These are phyloP conservation scores for Sternarchorhynchus goeldii DNA, from an alignment of 2,797 vertebrate species.

Conservation along the genomic window DNA sequence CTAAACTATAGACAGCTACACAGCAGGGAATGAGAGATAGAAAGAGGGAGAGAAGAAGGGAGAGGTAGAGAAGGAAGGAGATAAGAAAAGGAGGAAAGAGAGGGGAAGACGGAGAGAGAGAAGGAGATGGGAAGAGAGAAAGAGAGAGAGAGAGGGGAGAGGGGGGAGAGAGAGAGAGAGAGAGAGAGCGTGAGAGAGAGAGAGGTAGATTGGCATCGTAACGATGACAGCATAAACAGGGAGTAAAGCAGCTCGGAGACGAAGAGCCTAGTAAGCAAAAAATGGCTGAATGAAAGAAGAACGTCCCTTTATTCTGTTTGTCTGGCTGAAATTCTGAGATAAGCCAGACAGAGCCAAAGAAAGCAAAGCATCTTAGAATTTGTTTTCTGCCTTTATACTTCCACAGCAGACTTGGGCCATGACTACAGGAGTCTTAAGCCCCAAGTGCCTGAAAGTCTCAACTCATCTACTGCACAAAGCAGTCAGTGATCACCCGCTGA, in stretches of 20 bases:
- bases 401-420: neutral
- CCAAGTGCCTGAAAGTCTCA: neutral
- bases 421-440: neutral
- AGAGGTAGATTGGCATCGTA: neutral
- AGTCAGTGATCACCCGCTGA: neutral
- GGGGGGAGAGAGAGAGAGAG: neutral
- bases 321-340: constrained; percentile 69
- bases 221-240: neutral
- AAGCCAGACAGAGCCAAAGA: constrained; percentile 53
- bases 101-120: neutral
- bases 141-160: neutral
- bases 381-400: neutral
- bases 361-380: constrained; percentile 22
- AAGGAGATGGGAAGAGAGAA: neutral
- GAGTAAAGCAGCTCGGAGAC: constrained; percentile 62
- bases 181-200: neutral
- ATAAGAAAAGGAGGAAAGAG: neutral
- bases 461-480: neutral
- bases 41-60: neutral
- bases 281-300: constrained; percentile 52
- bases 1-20: neutral
- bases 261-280: neutral
- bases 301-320: constrained; percentile 70
- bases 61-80: neutral
- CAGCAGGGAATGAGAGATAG: neutral